Evolutionary conservation across 2,888 invertebrate species (phyloP).

Genomic region (Polietes domitor): DNA sequence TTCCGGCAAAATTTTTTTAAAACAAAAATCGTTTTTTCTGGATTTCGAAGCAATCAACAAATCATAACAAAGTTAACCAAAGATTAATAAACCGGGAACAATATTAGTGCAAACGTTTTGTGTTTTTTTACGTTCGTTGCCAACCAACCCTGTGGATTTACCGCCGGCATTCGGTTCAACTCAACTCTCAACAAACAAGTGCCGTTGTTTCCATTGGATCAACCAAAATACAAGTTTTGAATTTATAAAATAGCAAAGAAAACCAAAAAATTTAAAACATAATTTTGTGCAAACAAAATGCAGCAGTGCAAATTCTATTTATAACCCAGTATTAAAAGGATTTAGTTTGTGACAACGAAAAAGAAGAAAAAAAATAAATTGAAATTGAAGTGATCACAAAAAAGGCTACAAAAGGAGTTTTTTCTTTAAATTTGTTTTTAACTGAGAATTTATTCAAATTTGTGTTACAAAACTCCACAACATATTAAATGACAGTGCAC

Average conservation of each 20-base stretch:
- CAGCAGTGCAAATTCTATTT: not conserved
- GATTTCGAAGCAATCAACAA: not conserved
- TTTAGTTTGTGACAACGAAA: not conserved
- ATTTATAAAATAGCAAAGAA: not conserved
- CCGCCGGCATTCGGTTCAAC: conserved; percentile 23
- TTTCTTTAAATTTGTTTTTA: conserved; percentile 36
- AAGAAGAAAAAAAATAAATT: conserved; percentile 5
- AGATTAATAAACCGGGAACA: conserved; percentile 12
- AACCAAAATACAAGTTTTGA: conserved; percentile 16
- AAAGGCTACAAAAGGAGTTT: conserved; percentile 30
- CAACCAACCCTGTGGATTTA: not conserved
- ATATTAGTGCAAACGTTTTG: not conserved
- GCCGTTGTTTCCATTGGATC: not conserved
- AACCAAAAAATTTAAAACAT: not conserved
- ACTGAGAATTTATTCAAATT: conserved; percentile 43
- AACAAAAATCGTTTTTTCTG: not conserved
- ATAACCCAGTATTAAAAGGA: conserved; percentile 3
- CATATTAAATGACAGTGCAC: conserved; percentile 79
- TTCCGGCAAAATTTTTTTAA: not conserved
- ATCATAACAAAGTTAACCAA: not conserved
- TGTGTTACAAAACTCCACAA: conserved; percentile 57
- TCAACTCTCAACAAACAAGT: conserved; percentile 13
- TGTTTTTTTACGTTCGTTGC: not conserved
- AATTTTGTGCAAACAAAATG: conserved; percentile 14
- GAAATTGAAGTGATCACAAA: not conserved